A percentile compares a stretch with the other conserved stretches of the same genome.
These are phyloP conservation scores for Oligia latruncula DNA, from an alignment of 2,888 invertebrate species.

Conservation along the genomic window DNA sequence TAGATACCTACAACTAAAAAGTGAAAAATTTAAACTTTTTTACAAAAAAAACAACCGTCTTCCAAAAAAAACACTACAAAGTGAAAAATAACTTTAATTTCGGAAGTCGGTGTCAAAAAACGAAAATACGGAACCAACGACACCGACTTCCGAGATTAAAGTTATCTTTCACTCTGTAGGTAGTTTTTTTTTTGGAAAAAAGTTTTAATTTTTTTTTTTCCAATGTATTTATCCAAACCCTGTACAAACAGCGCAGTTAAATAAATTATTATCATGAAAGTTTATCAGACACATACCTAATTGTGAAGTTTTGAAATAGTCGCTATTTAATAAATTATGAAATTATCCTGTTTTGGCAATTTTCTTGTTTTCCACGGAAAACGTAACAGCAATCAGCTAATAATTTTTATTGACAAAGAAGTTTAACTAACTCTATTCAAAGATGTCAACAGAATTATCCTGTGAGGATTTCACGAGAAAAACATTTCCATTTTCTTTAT, in stretches of 20 bases:
- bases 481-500: constrained; percentile 21
- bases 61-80: no score
- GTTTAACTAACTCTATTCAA: constrained; percentile 28
- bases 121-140: no score
- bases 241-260: neutral
- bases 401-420: constrained; percentile 21
- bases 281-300: neutral
- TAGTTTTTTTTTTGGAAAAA: no score
- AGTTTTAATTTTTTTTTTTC: neutral
- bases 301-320: neutral
- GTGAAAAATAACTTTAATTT: no score
- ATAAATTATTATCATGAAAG: neutral
- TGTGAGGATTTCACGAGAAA: constrained; percentile 17
- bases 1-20: no score
- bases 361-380: constrained; percentile 30
- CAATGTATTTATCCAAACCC: neutral
- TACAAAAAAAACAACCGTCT: no score
- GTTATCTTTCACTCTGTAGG: no score
- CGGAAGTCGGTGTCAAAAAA: no score
- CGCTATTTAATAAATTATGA: neutral
- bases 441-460: constrained; percentile 27
- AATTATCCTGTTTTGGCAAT: constrained; percentile 15
- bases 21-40: no score
- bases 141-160: no score
- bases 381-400: constrained; percentile 9